Evolutionary conservation across 2,888 invertebrate genomes (phyloP), one percentile per base, ranked within the genome.

Genomic region (Volucella inflata): DNA sequence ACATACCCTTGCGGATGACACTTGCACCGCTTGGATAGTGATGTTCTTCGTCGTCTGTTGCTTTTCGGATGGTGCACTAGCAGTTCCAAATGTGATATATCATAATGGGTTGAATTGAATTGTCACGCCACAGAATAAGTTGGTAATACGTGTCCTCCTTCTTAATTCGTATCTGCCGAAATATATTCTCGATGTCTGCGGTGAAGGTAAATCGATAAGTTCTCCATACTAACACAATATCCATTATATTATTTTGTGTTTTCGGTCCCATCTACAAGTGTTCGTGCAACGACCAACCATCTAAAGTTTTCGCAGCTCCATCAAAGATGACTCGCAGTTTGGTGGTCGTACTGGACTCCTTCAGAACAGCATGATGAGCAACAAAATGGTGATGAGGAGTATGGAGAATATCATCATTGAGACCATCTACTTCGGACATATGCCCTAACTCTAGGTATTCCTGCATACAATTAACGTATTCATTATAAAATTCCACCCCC

Each of bases 181-280:
- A 79, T 67, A 65, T 76, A 57, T 80, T 85, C 4, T 65, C 64
- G 6, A 84, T 71, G 36, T 87, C 80, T 6, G 80, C 72, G 4
- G 88, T 88, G 10, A 92, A 76, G 38, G 68, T 79, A 48, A 70
- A 38, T 50, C 44, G 44, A 42, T 74, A 51, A 8, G 50, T 71
- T 59, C 60, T 48, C 71, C 71, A 60, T 51, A 40, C 59, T 44
- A 70, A 57, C 12, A 70, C 48, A 16, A 70, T 70, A n/a, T 57
- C 46, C 14, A 36, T 12, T 8, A 59, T 70, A 3, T 38, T 59
- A 11, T 46, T 70, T 70, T 70, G 70, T 11, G 38, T 30, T 44
- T 70, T 57, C 16, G 68, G 57, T 36, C 55, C 55, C 3, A 55
- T 48, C n/a, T 46, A 14, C 12, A 46, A 36, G 62, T 62, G 62